Percentiles rank a stretch among this genome's conserved stretches.
Conservation (phyloP, 2,888 invertebrate species). For the Athripsodes cinereus region DNA sequence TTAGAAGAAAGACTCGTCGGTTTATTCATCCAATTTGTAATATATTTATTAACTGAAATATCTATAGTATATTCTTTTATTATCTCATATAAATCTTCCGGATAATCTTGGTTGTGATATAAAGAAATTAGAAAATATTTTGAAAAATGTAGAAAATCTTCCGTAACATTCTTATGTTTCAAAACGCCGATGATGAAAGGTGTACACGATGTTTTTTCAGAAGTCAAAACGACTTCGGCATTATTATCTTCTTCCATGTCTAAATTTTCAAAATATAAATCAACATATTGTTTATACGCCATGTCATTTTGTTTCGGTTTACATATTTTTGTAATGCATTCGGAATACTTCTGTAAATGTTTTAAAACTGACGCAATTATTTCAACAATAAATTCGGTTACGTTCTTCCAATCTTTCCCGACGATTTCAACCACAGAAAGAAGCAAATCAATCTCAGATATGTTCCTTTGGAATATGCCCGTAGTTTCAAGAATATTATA, state of each 20-base stretch:
- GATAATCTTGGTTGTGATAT: conserved; percentile 54
- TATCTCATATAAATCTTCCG: conserved; percentile 45
- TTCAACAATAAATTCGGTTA: conserved; percentile 5
- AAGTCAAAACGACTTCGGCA: background rate
- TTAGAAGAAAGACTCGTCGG: conserved; percentile 36
- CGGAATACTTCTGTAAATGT: background rate
- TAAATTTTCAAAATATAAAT: conserved; percentile 7
- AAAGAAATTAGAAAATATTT: conserved; percentile 44
- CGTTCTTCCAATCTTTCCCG: conserved; percentile 4
- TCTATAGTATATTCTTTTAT: conserved; percentile 44
- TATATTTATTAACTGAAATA: conserved; percentile 42
- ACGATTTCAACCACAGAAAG: conserved; percentile 39
- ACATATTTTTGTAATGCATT: too few species aligned
- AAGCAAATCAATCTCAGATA: conserved; percentile 63
- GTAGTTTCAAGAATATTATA: conserved; percentile 55
- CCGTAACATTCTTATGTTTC: conserved; percentile 33
- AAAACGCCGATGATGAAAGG: conserved; percentile 22
- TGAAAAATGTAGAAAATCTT: conserved; percentile 39
- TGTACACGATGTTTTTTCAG: conserved; percentile 20
- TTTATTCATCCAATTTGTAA: conserved; percentile 45
- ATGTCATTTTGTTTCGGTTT: background rate
- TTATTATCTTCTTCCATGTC: conserved; percentile 5
- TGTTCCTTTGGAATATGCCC: conserved; percentile 57
- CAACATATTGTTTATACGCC: conserved; percentile 9
- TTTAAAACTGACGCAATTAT: conserved; percentile 3